phyloP scores from a whole-genome alignment of 2,113 vertebrate species.

The Misgurnus anguillicaudatus region DNA sequence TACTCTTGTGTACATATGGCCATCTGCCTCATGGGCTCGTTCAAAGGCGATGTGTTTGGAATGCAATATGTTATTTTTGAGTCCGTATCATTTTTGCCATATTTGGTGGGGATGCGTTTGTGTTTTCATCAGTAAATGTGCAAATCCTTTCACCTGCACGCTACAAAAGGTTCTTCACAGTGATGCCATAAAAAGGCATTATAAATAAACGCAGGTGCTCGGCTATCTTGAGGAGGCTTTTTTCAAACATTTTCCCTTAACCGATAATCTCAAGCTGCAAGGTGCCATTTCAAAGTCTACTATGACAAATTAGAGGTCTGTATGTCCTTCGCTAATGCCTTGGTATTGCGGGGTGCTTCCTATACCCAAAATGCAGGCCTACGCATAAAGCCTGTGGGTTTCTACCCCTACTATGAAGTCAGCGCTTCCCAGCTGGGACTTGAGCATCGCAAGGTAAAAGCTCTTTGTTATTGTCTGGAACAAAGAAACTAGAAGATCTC shows the following conservation, averaged over 20 bases:
- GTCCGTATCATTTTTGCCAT: not conserved
- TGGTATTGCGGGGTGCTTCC: not conserved
- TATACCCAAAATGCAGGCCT: not conserved
- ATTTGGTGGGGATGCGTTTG: not conserved
- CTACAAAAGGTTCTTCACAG: not conserved
- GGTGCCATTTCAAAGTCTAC: constrained; percentile 2
- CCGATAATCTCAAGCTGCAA: constrained; percentile 1
- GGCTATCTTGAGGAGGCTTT: not conserved
- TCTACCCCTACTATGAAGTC: not conserved
- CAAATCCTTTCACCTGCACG: not conserved
- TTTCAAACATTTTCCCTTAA: constrained; percentile 15
- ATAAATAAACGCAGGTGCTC: not conserved
- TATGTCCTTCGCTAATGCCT: constrained; percentile 1
- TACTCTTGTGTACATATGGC: constrained; percentile 30
- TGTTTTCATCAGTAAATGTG: not conserved
- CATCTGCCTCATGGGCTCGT: constrained; percentile 43
- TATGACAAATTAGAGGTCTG: not conserved
- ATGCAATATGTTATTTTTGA: too few relatives aligned
- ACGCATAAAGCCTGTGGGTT: not conserved
- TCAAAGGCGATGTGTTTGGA: constrained; percentile 17
- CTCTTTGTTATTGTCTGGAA: constrained; percentile 18
- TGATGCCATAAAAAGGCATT: not conserved
- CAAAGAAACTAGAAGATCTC: constrained; percentile 26
- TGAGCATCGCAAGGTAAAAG: not conserved
- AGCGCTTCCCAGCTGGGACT: not conserved